These are phyloP conservation scores for Chaetodon auriga DNA, from an alignment of 2,113 vertebrate genomes.

Conservation along the genomic window DNA sequence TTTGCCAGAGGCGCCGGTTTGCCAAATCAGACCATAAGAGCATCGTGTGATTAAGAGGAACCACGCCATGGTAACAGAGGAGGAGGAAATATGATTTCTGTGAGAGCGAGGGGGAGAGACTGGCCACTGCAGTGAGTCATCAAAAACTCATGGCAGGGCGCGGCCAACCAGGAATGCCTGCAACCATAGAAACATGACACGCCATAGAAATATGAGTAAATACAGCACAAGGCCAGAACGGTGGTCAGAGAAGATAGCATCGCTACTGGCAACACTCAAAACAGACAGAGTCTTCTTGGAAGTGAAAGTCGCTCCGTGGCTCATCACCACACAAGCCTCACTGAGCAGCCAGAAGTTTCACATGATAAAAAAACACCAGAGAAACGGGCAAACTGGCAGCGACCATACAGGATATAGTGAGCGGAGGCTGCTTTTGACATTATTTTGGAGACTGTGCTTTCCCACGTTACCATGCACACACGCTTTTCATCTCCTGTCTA, in stretches of 20 bases:
- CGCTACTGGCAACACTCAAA: conserved; percentile 61
- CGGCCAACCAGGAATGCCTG: conserved; percentile 49
- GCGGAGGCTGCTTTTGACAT: conserved; percentile 1
- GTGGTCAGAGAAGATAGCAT: conserved; percentile 56
- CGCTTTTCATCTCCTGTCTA: background rate
- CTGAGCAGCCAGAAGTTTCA: conserved; percentile 10
- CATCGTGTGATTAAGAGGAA: conserved; percentile 66
- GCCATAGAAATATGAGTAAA: conserved; percentile 63
- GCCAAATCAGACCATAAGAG: conserved; percentile 45
- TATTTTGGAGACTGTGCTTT: background rate
- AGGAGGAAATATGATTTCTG: conserved; percentile 30
- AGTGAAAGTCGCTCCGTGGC: background rate
- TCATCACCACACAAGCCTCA: conserved; percentile 2
- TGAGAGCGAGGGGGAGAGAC: background rate
- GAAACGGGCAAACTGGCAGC: background rate
- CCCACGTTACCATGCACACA: conserved; percentile 11
- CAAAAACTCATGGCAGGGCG: conserved; percentile 57
- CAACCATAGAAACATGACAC: conserved; percentile 62
- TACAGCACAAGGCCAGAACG: conserved; percentile 25
- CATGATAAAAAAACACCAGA: conserved; percentile 8
- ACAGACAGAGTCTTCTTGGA: conserved; percentile 57
- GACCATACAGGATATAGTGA: background rate
- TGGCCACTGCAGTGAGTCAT: conserved; percentile 75
- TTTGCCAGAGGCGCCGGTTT: conserved; percentile 25
- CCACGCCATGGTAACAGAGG: conserved; percentile 25